A percentile compares a stretch with the other conserved stretches of the same genome.
Evolutionary conservation across 2,888 invertebrate species (phyloP).

Genomic region (Rhingia campestris): DNA sequence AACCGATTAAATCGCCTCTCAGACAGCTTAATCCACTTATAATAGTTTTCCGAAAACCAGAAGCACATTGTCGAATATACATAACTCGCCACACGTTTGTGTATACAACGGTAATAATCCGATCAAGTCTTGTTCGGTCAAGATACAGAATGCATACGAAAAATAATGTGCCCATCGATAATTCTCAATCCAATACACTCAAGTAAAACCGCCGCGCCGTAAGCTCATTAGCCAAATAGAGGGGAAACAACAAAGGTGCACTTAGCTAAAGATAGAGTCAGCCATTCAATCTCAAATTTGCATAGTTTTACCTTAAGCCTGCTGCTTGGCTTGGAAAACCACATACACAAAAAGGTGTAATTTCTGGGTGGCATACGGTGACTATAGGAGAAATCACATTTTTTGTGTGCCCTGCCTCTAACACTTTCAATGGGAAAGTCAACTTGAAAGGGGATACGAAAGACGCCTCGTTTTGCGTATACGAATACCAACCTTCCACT

Average conservation of each 20-base stretch:
- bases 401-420: conserved; percentile 17
- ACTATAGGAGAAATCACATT: conserved; percentile 20
- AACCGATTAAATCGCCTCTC: not conserved
- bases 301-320: conserved; percentile 53
- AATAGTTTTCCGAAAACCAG: conserved; percentile 37
- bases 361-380: conserved; percentile 38
- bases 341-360: conserved; percentile 37
- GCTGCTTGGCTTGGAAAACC: conserved; percentile 47
- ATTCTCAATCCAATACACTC: conserved; percentile 27
- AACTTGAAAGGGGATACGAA: conserved; percentile 8
- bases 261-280: conserved; percentile 21
- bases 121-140: conserved; percentile 33
- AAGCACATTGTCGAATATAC: conserved; percentile 23
- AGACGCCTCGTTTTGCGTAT: conserved; percentile 7
- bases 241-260: conserved; percentile 28
- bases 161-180: conserved; percentile 41
- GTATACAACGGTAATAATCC: conserved; percentile 51
- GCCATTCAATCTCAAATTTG: conserved; percentile 53
- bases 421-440: conserved; percentile 27
- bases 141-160: conserved; percentile 13
- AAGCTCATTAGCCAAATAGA: conserved; percentile 52
- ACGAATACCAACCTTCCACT: conserved; percentile 7
- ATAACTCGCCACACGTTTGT: conserved; percentile 40
- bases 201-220: conserved; percentile 53
- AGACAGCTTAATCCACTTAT: conserved; percentile 9